Evolutionary conservation across 2,113 vertebrate genomes (phyloP).

Genomic region (Hyla sarda): DNA sequence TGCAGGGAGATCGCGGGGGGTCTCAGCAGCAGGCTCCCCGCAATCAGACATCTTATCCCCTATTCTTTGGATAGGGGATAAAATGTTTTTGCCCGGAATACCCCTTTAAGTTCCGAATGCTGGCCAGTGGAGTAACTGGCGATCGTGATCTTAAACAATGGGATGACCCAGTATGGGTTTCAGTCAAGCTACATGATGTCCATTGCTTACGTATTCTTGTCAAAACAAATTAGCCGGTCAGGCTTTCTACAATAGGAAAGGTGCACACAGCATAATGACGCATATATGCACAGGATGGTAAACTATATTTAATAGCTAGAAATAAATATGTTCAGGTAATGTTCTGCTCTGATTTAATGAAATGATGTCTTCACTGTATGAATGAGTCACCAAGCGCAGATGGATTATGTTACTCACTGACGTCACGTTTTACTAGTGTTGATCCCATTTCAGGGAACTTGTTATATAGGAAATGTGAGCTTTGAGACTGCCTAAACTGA

Average conservation of each 20-base stretch:
- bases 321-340: slow-evolving; percentile 29
- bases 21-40: no score
- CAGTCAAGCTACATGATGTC: background rate
- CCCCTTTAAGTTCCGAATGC: no score
- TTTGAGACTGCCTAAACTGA: slow-evolving; percentile 1
- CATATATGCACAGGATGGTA: background rate
- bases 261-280: background rate
- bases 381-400: slow-evolving; percentile 52
- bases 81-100: no score
- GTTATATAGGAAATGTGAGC: slow-evolving; percentile 46
- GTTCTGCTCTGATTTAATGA: slow-evolving; percentile 39
- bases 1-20: no score
- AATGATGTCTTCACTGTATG: slow-evolving; percentile 19
- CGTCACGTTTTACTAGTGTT: slow-evolving; percentile 46
- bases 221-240: background rate
- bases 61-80: no score
- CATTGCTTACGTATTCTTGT: background rate
- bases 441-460: slow-evolving; percentile 41
- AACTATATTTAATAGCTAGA: slow-evolving; percentile 6
- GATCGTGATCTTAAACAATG: no score
- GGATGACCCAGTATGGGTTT: no score
- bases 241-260: background rate
- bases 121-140: no score
- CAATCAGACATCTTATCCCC: no score
- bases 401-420: slow-evolving; percentile 53